Evolutionary conservation across 64 coral and sea anemone genomes (phyloP), one percentile per base, ranked within the genome.

Genomic region (Stichodactyla helianthus): DNA sequence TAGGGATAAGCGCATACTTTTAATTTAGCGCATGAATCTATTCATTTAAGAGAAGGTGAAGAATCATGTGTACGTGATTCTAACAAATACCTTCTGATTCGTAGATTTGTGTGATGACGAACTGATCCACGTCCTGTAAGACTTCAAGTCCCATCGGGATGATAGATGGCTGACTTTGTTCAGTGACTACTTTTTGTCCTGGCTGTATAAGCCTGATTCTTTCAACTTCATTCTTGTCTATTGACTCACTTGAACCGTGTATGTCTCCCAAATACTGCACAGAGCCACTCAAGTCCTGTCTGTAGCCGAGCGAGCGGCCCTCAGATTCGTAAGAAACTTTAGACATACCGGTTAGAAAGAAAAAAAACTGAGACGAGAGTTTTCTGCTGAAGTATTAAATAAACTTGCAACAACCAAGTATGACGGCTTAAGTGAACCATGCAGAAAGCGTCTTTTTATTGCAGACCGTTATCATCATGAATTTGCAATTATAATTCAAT

Each of bases 111-210:
- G 53, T 82, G 0, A 84, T 84, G 0, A 85, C 89, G 1, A 90
- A 77, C 56, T 84, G 55, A 51, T 59, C 77, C 25, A 90, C 83
- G 20, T 83, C 56, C 55, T 85, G 54, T 25, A 90, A 90, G 6
- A 90, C 71, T 54, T 90, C 89, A 50, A 90, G 84, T 5, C 89
- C 89, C 83, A 90, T 90, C 12, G 89, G 89, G 61, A 90, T 79
- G 50, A n/a, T 19, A 31, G 7, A 10, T 0, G 51, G 11, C 50
- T 31, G 10, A 1, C 10, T 74, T 74, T 74, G 22, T 74, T 31
- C 22, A 27, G 22, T 31, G 11, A 74, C 68, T 11, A 31, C 25
- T 12, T 31, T 74, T 31, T 74, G 68, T 11, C 68, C 68, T 10
- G 68, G 68, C 25, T 74, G 68, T 74, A 74, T 74, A 2, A 74